Evolutionary conservation across 2,113 vertebrate species (phyloP), one percentile per base, ranked within the genome.

Genomic region (Turnix velox): DNA sequence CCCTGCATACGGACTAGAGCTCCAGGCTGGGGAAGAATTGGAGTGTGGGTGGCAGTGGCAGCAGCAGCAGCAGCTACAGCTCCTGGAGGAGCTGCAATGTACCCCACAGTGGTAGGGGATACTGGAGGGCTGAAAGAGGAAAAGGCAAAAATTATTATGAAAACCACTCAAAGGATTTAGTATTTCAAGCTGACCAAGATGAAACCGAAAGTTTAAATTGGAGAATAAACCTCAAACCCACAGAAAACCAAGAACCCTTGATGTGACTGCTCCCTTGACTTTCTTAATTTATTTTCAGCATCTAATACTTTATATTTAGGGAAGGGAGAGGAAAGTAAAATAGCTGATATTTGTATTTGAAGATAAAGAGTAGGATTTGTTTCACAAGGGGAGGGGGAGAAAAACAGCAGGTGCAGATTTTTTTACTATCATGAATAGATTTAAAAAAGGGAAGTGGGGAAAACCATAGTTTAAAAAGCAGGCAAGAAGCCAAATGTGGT

Each of bases 1-100:
- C 99, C 99, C 97, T 99, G 99, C 99, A 99, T 99, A 78, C 99
- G 97, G 79, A 99, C 98, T 87, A 99, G 92, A 5, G 98, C 98
- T 10, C 98, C 99, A 5, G 97, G 98, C 80, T 99, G 99, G 43
- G 98, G 97, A 83, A 99, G 96, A 79, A 98, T 94, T 0, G 98
- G 94, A 81, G 98, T 97, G 88, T 98, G 93, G 9, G 97, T 95
- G 33, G 98, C 95, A 65, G 98, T 98, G 51, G 99, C 97, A 22
- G 98, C 98, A 67, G 98, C 97, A 0, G 98, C 98, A 67, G 98
- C 97, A 0, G 98, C 98, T 93, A 99, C 69, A 28, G 99, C 97
- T 33, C 98, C 98, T 0, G 98, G 97, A 16, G 99, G 98, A n/a
- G 99, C 98, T 40, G 99, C 96, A 46, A 99, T 98, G 96, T 99